Evolutionary conservation across 1,140 invertebrate genomes (phyloP).

Genomic region (Cydia strobilella): DNA sequence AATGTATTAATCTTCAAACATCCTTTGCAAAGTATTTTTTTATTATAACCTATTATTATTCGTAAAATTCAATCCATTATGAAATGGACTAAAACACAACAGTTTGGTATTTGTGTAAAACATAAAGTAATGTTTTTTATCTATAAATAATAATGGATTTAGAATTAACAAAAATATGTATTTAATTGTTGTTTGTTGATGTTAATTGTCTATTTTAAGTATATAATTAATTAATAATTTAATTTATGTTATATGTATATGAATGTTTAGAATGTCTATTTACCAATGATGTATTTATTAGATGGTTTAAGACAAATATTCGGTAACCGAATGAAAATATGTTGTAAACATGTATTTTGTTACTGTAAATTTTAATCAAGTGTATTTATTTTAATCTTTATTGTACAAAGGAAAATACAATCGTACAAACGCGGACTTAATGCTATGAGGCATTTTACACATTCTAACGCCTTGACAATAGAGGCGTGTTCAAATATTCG

Average conservation of each 20-base stretch:
- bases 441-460: too few relatives aligned
- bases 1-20: neutral
- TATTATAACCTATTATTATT: neutral
- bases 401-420: too few relatives aligned
- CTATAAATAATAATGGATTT: constrained; percentile 13
- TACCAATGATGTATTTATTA: constrained; percentile 15
- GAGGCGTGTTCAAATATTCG: too few relatives aligned
- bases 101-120: neutral
- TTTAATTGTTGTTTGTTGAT: constrained; percentile 31
- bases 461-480: too few relatives aligned
- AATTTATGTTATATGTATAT: constrained; percentile 22
- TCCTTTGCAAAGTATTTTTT: neutral
- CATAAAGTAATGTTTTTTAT: neutral
- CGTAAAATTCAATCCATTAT: too few relatives aligned
- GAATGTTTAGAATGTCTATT: constrained; percentile 31
- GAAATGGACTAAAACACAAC: neutral
- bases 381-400: too few relatives aligned
- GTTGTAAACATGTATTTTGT: neutral
- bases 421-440: too few relatives aligned
- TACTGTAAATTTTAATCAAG: neutral
- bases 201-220: constrained; percentile 19
- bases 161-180: constrained; percentile 9
- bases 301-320: neutral
- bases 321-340: neutral
- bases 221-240: constrained; percentile 12